A percentile compares a stretch with the other conserved stretches of the same genome.
Conservation (phyloP, 1,140 invertebrate species). For the Achroia grisella region DNA sequence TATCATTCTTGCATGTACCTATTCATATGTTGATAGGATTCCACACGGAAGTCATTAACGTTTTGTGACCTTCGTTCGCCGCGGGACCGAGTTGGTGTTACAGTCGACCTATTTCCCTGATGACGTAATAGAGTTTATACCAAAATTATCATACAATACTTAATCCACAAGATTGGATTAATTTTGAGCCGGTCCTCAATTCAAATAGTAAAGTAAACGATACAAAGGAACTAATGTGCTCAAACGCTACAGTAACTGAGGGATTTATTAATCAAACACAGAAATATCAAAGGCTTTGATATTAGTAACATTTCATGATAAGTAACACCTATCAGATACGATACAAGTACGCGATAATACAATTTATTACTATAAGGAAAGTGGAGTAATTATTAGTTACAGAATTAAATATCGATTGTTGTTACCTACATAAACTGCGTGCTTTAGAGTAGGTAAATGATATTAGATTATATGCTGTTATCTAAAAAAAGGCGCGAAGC, state of each 20-base stretch:
- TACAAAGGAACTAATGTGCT: too few species aligned
- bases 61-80: conserved; percentile 36
- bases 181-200: neutral
- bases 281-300: too few species aligned
- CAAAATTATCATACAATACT: conserved; percentile 7
- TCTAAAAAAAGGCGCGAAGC: conserved; percentile 66
- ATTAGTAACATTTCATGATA: too few species aligned
- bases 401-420: neutral
- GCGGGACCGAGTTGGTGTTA: conserved; percentile 22
- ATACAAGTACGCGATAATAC: too few species aligned
- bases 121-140: conserved; percentile 27
- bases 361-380: too few species aligned
- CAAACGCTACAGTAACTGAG: too few species aligned
- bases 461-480: conserved; percentile 44
- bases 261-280: too few species aligned
- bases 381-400: too few species aligned
- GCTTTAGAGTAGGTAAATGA: conserved; percentile 22
- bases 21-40: conserved; percentile 27
- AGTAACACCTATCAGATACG: too few species aligned
- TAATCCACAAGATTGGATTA: too few species aligned
- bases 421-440: conserved; percentile 19
- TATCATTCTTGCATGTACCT: conserved; percentile 22
- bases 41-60: conserved; percentile 49
- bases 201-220: neutral
- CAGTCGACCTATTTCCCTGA: conserved; percentile 38